Evolutionary conservation across 2,797 vertebrate species (phyloP), one percentile per base, ranked within the genome.

Genomic region (Champsocephalus gunnari): DNA sequence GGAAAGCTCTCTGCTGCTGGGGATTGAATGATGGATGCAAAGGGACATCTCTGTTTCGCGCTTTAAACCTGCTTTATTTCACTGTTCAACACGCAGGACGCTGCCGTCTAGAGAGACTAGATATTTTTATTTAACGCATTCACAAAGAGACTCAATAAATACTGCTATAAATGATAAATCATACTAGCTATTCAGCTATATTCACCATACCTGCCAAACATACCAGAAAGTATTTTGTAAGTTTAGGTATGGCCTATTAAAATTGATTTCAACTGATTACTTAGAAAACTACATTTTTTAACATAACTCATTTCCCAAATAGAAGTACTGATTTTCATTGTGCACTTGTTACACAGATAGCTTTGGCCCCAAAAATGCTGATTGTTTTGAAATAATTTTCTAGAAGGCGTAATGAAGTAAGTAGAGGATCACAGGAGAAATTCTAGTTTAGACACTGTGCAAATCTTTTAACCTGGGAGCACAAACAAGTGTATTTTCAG

Each of bases 1-100:
- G 80, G 80, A 82, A 77, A 80, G 75, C 73, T 75, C 73, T 82
- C 62, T 73, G 82, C 79, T 75, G 80, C 57, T 48, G 71, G 62
- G 77, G 78, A 81, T 13, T 57, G 74, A 74, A 45, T 76, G 84
- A 89, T 48, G 74, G 80, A 90, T 80, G 80, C 70, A 61, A 71
- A 66, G 75, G 61, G 70, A 86, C 70, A 76, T 82, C 71, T 70
- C 13, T 49, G 73, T 69, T 60, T 57, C 56, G 67, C 56, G 75
- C 49, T 76, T 78, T 54, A 67, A 76, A 85, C 53, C 60, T 58
- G 43, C 48, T 82, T 80, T 66, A 53, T 41, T 56, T 16, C 34
- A 65, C 65, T 68, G 41, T 41, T 78, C 54, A 41, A 69, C 56
- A 64, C 21, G 54, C 34, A 32, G 9, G 17, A 43, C 41, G 47